These are phyloP conservation scores for Eucidaris tribuloides DNA, from an alignment of 35 echinoderm and acorn worm species.

Conservation along the genomic window DNA sequence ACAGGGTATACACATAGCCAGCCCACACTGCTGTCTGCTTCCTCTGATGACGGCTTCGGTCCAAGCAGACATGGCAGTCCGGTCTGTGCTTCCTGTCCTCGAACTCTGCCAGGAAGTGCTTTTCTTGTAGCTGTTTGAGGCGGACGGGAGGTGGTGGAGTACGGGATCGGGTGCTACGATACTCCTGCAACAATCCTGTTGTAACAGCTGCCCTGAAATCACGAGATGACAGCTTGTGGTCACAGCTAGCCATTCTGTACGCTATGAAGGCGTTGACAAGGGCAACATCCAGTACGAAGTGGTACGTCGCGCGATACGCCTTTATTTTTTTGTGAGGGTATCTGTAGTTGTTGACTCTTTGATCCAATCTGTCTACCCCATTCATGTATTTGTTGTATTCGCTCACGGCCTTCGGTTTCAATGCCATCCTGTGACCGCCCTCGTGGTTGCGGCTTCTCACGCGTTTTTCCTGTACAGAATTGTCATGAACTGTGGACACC, in stretches of 20 bases:
- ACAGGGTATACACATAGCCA: no score
- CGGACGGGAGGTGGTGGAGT: no score
- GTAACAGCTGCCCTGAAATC: background rate
- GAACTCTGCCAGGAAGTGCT: no score
- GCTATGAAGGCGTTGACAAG: slow-evolving; percentile 10
- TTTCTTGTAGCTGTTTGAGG: no score
- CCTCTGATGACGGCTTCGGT: no score
- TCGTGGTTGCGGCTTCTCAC: background rate
- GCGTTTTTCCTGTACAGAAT: background rate
- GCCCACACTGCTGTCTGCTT: no score
- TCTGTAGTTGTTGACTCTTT: background rate
- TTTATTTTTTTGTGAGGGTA: background rate
- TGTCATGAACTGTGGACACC: background rate
- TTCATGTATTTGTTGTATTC: background rate
- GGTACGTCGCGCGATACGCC: background rate
- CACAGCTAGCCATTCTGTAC: background rate
- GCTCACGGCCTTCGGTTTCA: background rate
- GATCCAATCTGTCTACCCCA: slow-evolving; percentile 3
- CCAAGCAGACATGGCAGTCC: no score
- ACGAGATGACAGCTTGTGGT: background rate
- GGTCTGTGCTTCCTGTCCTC: no score
- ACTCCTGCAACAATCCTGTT: background rate
- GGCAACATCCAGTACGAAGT: slow-evolving; percentile 1
- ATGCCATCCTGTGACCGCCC: background rate
- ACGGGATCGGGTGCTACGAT: background rate